Percentiles rank a stretch among this genome's conserved stretches.
Evolutionary conservation across 2,888 invertebrate genomes (phyloP).

Genomic region (Orthosia gracilis): DNA sequence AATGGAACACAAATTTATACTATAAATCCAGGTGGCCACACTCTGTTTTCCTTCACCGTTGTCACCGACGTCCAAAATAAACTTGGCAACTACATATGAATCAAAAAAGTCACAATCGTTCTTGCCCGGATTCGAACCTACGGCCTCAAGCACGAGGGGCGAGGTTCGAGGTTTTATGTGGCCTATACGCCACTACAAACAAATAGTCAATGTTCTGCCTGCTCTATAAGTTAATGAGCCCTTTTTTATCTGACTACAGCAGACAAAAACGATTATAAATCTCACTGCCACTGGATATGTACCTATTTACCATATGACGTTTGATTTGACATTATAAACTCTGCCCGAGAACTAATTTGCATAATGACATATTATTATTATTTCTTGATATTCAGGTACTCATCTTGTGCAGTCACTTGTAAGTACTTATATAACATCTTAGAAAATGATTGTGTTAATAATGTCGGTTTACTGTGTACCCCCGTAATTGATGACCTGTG

Average conservation of each 20-base stretch:
- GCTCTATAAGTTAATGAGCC: not conserved
- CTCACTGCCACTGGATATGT: not conserved
- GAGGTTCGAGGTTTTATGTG: no score
- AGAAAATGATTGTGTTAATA: slow-evolving; percentile 67
- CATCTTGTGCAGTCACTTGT: slow-evolving; percentile 3
- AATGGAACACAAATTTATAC: no score
- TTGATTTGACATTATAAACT: slow-evolving; percentile 39
- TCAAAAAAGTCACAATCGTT: no score
- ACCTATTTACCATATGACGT: slow-evolving; percentile 30
- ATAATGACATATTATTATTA: slow-evolving; percentile 54
- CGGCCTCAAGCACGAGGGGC: no score
- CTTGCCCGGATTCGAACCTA: no score
- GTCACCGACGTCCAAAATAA: no score
- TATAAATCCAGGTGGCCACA: no score
- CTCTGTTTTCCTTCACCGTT: no score
- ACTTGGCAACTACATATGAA: no score
- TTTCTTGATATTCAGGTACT: slow-evolving; percentile 41
- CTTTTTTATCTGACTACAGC: not conserved
- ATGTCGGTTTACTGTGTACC: slow-evolving; percentile 48
- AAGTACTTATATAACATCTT: slow-evolving; percentile 50
- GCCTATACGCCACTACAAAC: no score
- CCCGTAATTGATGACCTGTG: slow-evolving; percentile 58
- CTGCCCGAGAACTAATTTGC: slow-evolving; percentile 33
- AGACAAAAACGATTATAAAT: slow-evolving; percentile 1
- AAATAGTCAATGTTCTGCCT: not conserved